A percentile compares a stretch with the other conserved stretches of the same genome.
These are phyloP conservation scores for Mylabris phalerata DNA, from an alignment of 1,140 invertebrate genomes.

Conservation along the genomic window DNA sequence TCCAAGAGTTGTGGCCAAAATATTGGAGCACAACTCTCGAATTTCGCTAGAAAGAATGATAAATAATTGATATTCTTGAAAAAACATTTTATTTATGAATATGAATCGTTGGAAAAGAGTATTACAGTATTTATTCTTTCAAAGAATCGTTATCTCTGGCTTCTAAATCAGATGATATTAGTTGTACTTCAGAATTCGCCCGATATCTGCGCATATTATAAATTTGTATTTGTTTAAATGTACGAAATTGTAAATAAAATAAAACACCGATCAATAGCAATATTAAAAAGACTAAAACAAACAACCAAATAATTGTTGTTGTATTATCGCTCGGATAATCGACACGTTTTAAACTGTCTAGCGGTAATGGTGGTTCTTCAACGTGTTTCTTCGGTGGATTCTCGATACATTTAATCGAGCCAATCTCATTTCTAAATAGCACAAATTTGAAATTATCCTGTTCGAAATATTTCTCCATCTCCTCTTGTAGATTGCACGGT, in stretches of 20 bases:
- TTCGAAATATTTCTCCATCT: constrained; percentile 33
- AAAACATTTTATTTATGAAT: not conserved
- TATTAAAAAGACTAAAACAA: constrained; percentile 23
- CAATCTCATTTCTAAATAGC: constrained; percentile 18
- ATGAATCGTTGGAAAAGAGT: too few species aligned
- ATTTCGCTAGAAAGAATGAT: too few species aligned
- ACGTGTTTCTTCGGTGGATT: not conserved
- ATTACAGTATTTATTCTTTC: constrained; percentile 2
- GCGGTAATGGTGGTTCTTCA: not conserved
- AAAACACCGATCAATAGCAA: constrained; percentile 24
- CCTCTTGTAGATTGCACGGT: constrained; percentile 33
- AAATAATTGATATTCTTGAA: too few species aligned
- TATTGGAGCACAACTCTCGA: too few species aligned
- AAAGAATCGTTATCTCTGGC: constrained; percentile 17
- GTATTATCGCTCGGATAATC: not conserved
- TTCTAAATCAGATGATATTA: constrained; percentile 25
- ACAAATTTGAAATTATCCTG: constrained; percentile 36
- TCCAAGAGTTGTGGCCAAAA: too few species aligned
- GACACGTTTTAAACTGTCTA: constrained; percentile 1
- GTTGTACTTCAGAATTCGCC: constrained; percentile 19
- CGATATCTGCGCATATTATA: not conserved
- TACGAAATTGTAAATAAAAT: constrained; percentile 28
- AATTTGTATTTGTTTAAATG: too few species aligned
- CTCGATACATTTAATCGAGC: constrained; percentile 22
- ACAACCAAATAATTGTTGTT: constrained; percentile 11